Evolutionary conservation across 2,113 vertebrate species (phyloP).

Genomic region (Siniperca chuatsi): DNA sequence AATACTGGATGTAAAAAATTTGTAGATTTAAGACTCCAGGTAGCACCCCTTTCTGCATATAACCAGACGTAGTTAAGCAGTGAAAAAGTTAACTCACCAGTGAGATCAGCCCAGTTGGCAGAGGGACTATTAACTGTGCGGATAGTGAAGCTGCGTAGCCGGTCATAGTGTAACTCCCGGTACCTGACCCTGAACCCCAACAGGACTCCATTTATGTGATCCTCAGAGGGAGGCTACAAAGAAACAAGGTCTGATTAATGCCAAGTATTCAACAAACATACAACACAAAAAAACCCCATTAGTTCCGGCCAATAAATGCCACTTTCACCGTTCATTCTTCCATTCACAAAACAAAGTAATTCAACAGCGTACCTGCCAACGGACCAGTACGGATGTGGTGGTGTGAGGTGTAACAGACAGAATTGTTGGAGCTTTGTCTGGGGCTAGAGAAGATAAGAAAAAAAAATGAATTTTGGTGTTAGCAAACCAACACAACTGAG

Average conservation of each 20-base stretch:
- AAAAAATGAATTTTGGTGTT: slow-evolving; percentile 8
- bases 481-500: slow-evolving; percentile 34
- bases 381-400: slow-evolving; percentile 95
- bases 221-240: slow-evolving; percentile 90
- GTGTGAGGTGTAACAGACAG: slow-evolving; percentile 96
- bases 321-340: not conserved
- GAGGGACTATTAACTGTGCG: slow-evolving; percentile 85
- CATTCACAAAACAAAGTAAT: slow-evolving; percentile 21
- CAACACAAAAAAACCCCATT: not conserved
- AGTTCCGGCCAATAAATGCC: not conserved
- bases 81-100: slow-evolving; percentile 84
- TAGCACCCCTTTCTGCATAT: not conserved
- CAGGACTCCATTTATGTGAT: slow-evolving; percentile 95
- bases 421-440: slow-evolving; percentile 93
- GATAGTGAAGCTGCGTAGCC: slow-evolving; percentile 87
- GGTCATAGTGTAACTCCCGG: slow-evolving; percentile 90
- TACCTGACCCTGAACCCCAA: slow-evolving; percentile 94
- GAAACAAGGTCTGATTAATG: slow-evolving; percentile 8
- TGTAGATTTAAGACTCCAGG: not conserved
- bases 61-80: not conserved
- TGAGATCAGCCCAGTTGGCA: slow-evolving; percentile 90
- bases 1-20: not conserved
- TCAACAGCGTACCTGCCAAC: slow-evolving; percentile 91
- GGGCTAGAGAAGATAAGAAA: slow-evolving; percentile 82
- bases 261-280: not conserved